Evolutionary conservation across 2,888 invertebrate species (phyloP).

Genomic region (Drosophila planitibia): DNA sequence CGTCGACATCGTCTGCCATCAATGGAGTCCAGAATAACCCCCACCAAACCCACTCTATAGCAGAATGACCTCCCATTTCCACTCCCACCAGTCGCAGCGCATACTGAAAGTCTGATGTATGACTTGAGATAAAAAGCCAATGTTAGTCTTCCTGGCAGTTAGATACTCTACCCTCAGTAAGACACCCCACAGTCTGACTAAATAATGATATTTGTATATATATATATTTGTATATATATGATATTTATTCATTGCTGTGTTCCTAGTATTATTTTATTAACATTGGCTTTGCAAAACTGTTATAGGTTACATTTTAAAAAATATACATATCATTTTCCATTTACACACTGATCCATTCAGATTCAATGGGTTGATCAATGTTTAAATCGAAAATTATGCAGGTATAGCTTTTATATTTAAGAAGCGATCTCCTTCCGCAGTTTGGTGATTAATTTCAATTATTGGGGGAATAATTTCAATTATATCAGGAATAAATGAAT

Average conservation of each 20-base stretch:
- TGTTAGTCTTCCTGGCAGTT: conserved; percentile 26
- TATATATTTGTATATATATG: too few relatives aligned
- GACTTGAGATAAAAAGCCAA: conserved; percentile 66
- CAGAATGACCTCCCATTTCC: conserved; percentile 20
- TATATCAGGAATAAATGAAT: not conserved
- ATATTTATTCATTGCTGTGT: not conserved
- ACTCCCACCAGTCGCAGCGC: conserved; percentile 27
- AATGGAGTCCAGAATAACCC: conserved; percentile 55
- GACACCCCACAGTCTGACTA: not conserved
- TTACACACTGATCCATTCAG: not conserved
- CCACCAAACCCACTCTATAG: not conserved
- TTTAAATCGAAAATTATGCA: not conserved
- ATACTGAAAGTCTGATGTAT: conserved; percentile 62
- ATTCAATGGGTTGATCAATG: not conserved
- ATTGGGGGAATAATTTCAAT: not conserved
- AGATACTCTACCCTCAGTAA: conserved; percentile 36
- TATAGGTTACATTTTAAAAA: not conserved
- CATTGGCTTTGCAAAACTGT: too few relatives aligned
- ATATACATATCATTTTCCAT: not conserved
- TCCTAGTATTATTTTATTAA: not conserved
- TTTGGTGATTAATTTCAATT: not conserved
- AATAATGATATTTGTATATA: not conserved
- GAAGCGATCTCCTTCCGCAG: not conserved
- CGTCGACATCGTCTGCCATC: conserved; percentile 68
- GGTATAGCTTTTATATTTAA: not conserved